phyloP scores from a whole-genome alignment of 2,888 invertebrate genomes.

The Zygogramma bicolorata region DNA sequence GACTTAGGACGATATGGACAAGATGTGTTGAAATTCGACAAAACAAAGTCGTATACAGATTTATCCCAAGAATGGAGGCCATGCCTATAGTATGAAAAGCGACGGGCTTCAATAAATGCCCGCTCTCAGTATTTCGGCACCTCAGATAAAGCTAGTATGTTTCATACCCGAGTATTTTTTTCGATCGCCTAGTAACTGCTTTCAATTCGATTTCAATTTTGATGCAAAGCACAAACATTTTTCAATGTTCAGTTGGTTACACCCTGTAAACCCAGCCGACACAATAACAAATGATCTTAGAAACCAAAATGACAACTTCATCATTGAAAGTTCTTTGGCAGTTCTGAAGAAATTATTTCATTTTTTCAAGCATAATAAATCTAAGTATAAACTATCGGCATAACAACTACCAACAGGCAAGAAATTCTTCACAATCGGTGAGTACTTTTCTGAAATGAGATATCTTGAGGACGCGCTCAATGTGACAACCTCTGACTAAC shows the following conservation, averaged over 20 bases:
- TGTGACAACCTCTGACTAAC: neutral
- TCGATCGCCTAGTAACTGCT: no score
- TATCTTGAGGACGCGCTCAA: neutral
- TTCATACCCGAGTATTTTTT: no score
- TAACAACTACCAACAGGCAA: neutral
- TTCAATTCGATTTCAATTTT: neutral
- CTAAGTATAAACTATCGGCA: slow-evolving; percentile 9
- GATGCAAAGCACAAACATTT: no score
- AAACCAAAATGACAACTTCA: slow-evolving; percentile 9
- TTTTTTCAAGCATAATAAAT: slow-evolving; percentile 13
- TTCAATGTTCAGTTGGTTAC: neutral
- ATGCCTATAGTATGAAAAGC: no score
- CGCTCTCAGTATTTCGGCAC: no score
- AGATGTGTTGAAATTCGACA: no score
- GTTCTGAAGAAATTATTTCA: slow-evolving; percentile 25
- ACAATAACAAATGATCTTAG: neutral
- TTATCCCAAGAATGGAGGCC: no score
- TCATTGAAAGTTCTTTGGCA: slow-evolving; percentile 32
- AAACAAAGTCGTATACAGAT: no score
- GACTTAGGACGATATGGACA: no score
- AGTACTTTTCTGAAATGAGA: neutral
- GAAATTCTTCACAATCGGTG: slow-evolving; percentile 9
- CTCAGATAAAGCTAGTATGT: no score
- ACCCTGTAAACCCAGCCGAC: neutral
- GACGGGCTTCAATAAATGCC: no score